Evolutionary conservation across 2,888 invertebrate genomes (phyloP), one percentile per base, ranked within the genome.

Genomic region (Heliconius erato): DNA sequence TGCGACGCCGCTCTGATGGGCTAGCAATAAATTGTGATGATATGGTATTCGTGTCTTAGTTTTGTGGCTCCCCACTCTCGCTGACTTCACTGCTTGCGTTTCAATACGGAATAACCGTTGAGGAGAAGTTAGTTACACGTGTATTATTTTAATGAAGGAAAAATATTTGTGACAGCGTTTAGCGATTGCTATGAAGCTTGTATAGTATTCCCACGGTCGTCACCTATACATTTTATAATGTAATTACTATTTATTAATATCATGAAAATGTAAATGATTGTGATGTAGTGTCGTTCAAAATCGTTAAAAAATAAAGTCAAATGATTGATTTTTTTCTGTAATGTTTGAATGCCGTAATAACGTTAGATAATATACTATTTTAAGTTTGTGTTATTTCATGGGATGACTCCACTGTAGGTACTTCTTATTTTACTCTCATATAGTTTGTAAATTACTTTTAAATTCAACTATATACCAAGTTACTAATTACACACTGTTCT

Each of bases 71-170:
- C 88, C 86, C 87, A 87, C 89, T 90, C 89, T 86, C 88, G 89
- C 91, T 93, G 91, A 92, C 92, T 91, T 90, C 90, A 91, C 91
- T 89, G 89, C 91, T 89, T 92, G 92, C 90, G 92, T 93, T 90
- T 89, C 90, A 90, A 92, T 92, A 87, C 84, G 82, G 87, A 85
- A 79, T 86, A 85, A 87, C 63, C 81, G 86, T 89, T 71, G 63
- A 32, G 44, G 63, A 69, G 63, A 77, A 32, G 40, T 65, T 28
- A 32, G 40, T 65, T n/a, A 74, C 78, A 65, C 78, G 78, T 78
- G 78, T 63, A 44, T 78, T 67, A 67, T 67, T 44, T 77, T 65
- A 67, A 67, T 44, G 67, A 49, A 78, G 65, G 40, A 77, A 67
- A 67, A 26, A 44, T 67, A 44, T 71, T 71, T 71, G 71, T 71